Evolutionary conservation across 2,113 vertebrate species (phyloP).

Genomic region (Aythya baeri): DNA sequence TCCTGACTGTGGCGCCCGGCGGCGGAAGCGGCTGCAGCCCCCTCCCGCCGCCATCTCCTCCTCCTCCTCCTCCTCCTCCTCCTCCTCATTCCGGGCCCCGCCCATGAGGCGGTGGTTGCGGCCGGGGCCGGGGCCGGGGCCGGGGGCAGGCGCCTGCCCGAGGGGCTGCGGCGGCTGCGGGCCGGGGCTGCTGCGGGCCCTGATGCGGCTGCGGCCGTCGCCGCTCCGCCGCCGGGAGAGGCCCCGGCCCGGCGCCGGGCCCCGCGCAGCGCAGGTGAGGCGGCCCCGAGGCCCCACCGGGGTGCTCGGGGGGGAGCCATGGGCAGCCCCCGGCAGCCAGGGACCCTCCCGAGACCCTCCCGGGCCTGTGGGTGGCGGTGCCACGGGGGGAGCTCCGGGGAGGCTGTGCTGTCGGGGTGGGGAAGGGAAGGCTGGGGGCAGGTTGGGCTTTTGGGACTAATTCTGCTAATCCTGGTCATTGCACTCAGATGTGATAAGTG

Average conservation of each 20-base stretch:
- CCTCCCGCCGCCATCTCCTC: not conserved
- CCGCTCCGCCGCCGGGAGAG: not conserved
- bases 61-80: not conserved
- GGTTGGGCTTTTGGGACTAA: not conserved
- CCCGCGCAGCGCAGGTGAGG: conserved; percentile 75
- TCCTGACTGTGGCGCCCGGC: conserved; percentile 9
- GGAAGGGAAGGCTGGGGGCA: not conserved
- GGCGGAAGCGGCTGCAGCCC: not conserved
- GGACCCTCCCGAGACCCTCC: not conserved
- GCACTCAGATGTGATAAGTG: not conserved
- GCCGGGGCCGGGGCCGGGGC: not conserved
- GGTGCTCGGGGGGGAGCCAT: not conserved
- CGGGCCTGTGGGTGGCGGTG: not conserved
- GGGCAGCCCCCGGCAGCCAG: not conserved
- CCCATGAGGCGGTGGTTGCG: not conserved
- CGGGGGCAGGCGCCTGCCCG: not conserved
- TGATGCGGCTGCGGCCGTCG: conserved; percentile 6
- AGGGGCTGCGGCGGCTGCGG: not conserved
- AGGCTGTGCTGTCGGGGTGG: not conserved
- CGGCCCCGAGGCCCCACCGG: not conserved
- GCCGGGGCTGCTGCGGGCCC: not conserved
- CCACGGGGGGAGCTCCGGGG: too few relatives aligned
- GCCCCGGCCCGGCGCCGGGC: conserved; percentile 4
- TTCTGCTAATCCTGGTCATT: not conserved
- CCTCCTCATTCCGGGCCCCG: not conserved